These are phyloP conservation scores for Nephrocerus scutellatus DNA, from an alignment of 2,888 invertebrate genomes.

Conservation along the genomic window DNA sequence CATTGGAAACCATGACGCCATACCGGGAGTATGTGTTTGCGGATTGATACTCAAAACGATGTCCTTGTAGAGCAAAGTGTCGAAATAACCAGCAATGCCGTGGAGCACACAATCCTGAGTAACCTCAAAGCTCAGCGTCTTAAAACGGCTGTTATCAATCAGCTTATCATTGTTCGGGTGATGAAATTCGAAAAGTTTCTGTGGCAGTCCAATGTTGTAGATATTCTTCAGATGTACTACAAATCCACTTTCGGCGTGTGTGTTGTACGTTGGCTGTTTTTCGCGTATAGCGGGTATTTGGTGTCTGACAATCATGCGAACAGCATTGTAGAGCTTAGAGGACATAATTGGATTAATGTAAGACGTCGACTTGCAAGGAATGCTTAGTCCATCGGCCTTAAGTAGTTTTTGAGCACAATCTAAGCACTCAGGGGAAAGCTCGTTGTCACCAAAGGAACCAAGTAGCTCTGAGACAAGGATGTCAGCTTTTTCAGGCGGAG, in stretches of 20 bases:
- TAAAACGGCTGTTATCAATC: conserved; percentile 68
- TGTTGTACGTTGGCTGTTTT: conserved; percentile 29
- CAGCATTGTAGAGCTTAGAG: conserved; percentile 75
- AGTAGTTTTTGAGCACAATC: conserved; percentile 87
- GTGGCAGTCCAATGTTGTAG: conserved; percentile 41
- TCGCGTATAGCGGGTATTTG: conserved; percentile 30
- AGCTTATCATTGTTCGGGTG: conserved; percentile 75
- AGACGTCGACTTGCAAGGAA: conserved; percentile 84
- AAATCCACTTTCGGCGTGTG: conserved; percentile 72
- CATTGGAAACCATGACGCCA: conserved; percentile 98
- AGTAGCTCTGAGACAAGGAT: conserved; percentile 92
- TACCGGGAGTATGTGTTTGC: conserved; percentile 76
- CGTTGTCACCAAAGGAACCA: conserved; percentile 97
- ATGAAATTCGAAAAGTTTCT: conserved; percentile 70
- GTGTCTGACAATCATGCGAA: conserved; percentile 42
- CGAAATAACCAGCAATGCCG: conserved; percentile 95
- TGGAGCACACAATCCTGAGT: conserved; percentile 75
- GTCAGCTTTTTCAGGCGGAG: conserved; percentile 81
- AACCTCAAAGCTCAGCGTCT: conserved; percentile 60
- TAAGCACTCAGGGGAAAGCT: conserved; percentile 95
- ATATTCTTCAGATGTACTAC: conserved; percentile 65
- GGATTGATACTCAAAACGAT: conserved; percentile 86
- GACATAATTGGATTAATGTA: conserved; percentile 91
- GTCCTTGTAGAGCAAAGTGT: conserved; percentile 76
- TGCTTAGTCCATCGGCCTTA: conserved; percentile 81